A percentile compares a stretch with the other conserved stretches of the same genome.
These are phyloP conservation scores for Apodemus speciosus DNA, from an alignment of 2,113 vertebrate genomes.

Conservation along the genomic window DNA sequence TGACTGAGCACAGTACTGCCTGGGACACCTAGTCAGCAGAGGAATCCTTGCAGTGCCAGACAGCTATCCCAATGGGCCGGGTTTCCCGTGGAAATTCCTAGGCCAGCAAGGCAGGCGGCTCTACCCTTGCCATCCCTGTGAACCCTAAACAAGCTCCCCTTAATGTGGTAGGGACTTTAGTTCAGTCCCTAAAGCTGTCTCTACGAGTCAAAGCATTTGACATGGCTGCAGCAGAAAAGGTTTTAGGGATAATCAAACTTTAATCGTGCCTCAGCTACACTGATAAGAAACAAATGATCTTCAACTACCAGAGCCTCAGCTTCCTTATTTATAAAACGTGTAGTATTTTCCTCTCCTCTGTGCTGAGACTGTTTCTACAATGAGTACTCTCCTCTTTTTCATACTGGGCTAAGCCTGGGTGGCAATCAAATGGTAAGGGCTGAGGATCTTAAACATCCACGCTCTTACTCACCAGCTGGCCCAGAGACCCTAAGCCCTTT, in stretches of 20 bases:
- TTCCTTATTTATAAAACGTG: slow-evolving; percentile 47
- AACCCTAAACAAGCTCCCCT: slow-evolving; percentile 16
- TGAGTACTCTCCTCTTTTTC: slow-evolving; percentile 24
- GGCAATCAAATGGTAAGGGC: slow-evolving; percentile 35
- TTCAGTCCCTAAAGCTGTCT: background rate
- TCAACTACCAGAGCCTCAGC: slow-evolving; percentile 34
- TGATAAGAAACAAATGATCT: slow-evolving; percentile 43
- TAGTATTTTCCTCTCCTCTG: slow-evolving; percentile 13
- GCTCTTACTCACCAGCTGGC: slow-evolving; percentile 31
- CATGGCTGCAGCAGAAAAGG: background rate
- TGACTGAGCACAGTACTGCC: background rate
- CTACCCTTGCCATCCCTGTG: background rate
- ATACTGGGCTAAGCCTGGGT: slow-evolving; percentile 24
- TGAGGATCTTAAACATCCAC: background rate
- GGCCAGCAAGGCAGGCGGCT: background rate
- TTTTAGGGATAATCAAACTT: slow-evolving; percentile 25
- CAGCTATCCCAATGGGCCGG: background rate
- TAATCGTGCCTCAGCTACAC: slow-evolving; percentile 21
- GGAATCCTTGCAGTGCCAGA: background rate
- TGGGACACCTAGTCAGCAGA: background rate
- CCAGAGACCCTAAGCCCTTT: slow-evolving; percentile 55
- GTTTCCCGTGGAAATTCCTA: slow-evolving; percentile 16
- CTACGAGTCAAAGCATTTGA: background rate
- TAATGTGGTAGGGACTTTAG: background rate
- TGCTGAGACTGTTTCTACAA: background rate